Evolutionary conservation across 2,113 vertebrate genomes (phyloP).

Genomic region (Antigone vipio): DNA sequence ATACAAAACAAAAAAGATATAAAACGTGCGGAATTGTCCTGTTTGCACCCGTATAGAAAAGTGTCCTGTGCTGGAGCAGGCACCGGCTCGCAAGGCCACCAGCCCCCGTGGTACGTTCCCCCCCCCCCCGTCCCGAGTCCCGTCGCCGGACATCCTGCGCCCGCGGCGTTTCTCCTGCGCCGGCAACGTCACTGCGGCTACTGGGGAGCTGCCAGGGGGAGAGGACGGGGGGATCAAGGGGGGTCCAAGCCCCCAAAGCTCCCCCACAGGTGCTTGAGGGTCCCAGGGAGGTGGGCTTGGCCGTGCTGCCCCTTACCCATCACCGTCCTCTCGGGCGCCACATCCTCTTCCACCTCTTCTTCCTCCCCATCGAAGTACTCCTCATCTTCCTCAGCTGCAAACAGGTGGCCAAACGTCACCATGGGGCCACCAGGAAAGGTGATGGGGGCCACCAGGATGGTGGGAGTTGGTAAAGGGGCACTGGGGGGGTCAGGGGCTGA

Average conservation of each 20-base stretch:
- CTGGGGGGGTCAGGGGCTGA: accelerated
- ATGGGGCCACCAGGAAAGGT: accelerated
- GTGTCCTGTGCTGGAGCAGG: slow-evolving; percentile 25
- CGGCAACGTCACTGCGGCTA: neutral
- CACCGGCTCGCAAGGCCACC: neutral
- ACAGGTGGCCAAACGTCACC: neutral
- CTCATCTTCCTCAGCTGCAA: slow-evolving; percentile 73
- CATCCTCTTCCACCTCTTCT: slow-evolving; percentile 57
- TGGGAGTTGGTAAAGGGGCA: neutral
- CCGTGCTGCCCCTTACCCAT: slow-evolving; percentile 30
- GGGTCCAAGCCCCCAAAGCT: neutral
- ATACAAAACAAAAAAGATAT: slow-evolving; percentile 75
- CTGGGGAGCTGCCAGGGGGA: slow-evolving; percentile 18
- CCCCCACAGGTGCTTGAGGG: neutral
- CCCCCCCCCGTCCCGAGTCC: neutral
- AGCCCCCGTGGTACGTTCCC: neutral
- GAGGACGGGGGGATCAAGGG: neutral
- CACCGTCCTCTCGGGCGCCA: slow-evolving; percentile 29
- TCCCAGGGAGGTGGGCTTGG: neutral
- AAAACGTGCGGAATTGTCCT: slow-evolving; percentile 75
- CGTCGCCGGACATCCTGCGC: slow-evolving; percentile 17
- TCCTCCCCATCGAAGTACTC: slow-evolving; percentile 71
- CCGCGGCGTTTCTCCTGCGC: neutral
- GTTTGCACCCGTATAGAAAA: slow-evolving; percentile 75
- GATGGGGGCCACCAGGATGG: accelerated